Percentiles rank a stretch among this genome's conserved stretches.
Conservation (phyloP, 2,797 vertebrate species). For the Dendrocincla tyrannina region DNA sequence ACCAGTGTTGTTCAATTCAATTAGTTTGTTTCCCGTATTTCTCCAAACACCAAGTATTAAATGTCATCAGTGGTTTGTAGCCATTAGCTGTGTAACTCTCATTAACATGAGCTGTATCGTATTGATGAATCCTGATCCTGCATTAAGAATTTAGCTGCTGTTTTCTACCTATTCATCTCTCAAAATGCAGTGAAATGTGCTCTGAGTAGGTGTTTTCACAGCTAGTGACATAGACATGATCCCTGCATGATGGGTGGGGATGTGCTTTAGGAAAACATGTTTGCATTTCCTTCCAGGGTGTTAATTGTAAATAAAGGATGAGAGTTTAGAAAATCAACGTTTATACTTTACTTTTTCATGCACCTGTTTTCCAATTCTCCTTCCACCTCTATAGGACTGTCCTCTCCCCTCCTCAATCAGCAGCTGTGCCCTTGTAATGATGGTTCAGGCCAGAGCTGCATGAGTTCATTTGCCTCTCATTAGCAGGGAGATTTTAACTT, state of each 20-base stretch:
- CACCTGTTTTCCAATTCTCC: neutral
- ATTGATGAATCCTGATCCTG: neutral
- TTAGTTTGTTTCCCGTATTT: neutral
- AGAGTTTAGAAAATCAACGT: neutral
- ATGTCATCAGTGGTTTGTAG: neutral
- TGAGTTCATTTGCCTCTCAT: neutral
- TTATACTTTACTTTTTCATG: neutral
- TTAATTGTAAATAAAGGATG: neutral
- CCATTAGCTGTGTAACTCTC: neutral
- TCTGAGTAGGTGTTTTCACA: neutral
- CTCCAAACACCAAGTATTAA: neutral
- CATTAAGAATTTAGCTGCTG: neutral
- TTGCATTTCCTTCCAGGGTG: neutral
- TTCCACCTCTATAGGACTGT: neutral
- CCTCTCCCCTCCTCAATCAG: neutral
- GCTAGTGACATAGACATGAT: neutral
- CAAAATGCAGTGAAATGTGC: neutral
- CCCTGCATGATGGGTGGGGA: neutral
- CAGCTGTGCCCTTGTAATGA: neutral
- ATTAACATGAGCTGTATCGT: neutral
- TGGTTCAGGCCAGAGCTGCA: neutral
- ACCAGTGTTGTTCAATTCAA: neutral
- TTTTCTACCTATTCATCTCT: neutral
- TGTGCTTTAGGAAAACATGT: neutral
- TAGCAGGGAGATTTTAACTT: neutral